Evolutionary conservation across 2,888 invertebrate genomes (phyloP), one percentile per base, ranked within the genome.

Genomic region (Drosophila mercatorum): DNA sequence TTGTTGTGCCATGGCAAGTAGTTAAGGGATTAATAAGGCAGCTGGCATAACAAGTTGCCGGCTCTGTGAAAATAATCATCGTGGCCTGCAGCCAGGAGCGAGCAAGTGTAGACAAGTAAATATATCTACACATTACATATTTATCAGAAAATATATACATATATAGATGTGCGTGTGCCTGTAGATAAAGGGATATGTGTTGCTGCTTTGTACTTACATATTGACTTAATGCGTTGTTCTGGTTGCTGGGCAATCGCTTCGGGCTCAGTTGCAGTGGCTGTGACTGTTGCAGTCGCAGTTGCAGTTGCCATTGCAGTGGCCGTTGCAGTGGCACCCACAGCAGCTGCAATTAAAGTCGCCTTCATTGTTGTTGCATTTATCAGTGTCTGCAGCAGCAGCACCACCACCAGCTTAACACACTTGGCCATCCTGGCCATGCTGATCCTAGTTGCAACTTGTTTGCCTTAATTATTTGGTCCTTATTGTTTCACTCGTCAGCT

Each of bases 181-280:
- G 11, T 26, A 12, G 8, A 28, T 44, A 51, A 46, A 10, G 26
- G 53, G 22, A 34, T 34, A 57, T 57, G 34, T 53, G 57, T 34
- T 58, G 52, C 14, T 36, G 41, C 17, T 58, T 31, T 70, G 56
- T 72, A 86, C 86, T 89, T 81, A 86, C 86, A 72, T 70, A 85
- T 78, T 67, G 89, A 81, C 68, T 86, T 84, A 69, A 77, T 66
- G 58, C 61, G 75, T 44, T 78, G 72, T 14, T 72, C 63, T 28
- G 62, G 68, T 40, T 75, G 68, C 43, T 71, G 71, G 26, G 17
- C 47, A 68, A 46, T 31, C 56, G 66, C 66, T 66, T 68, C 58
- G 26, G 68, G 71, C 58, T 70, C 70, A 14, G 61, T 65, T 59
- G 70, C 58, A 52, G 72, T 52, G 41, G 59, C 49, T 46, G 56